phyloP scores from a whole-genome alignment of 2,888 invertebrate genomes.

The Charanyca ferruginea region DNA sequence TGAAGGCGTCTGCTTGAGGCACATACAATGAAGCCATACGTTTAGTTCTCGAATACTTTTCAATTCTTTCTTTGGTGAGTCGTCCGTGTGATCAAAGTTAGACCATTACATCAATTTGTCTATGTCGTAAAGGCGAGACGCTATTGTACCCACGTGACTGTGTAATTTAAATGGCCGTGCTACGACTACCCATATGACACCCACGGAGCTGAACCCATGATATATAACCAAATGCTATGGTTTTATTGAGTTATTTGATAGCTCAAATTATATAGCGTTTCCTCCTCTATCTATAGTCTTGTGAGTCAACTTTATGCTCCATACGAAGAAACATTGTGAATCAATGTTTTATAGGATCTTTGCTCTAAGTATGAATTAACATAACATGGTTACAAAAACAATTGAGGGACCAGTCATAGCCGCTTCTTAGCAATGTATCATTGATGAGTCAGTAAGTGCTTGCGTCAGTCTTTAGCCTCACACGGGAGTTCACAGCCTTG shows the following conservation, averaged over 20 bases:
- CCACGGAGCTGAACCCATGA: constrained; percentile 54
- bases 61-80: constrained; percentile 58
- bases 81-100: constrained; percentile 47
- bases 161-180: constrained; percentile 49
- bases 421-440: constrained; percentile 74
- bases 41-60: constrained; percentile 61
- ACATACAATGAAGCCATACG: constrained; percentile 66
- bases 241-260: constrained; percentile 40
- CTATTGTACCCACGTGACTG: constrained; percentile 53
- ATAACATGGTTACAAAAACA: constrained; percentile 71
- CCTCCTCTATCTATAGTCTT: constrained; percentile 9
- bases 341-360: constrained; percentile 29
- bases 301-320: constrained; percentile 34
- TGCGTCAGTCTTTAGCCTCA: constrained; percentile 78
- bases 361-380: constrained; percentile 65
- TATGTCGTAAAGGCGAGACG: constrained; percentile 54
- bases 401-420: constrained; percentile 71
- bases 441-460: constrained; percentile 79
- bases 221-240: constrained; percentile 8
- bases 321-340: constrained; percentile 32
- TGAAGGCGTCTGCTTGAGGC: constrained; percentile 66
- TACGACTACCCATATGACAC: constrained; percentile 61
- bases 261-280: constrained; percentile 19
- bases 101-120: constrained; percentile 55
- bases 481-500: constrained; percentile 63